Evolutionary conservation across 2,888 invertebrate genomes (phyloP).

Genomic region (Brenthis daphne): DNA sequence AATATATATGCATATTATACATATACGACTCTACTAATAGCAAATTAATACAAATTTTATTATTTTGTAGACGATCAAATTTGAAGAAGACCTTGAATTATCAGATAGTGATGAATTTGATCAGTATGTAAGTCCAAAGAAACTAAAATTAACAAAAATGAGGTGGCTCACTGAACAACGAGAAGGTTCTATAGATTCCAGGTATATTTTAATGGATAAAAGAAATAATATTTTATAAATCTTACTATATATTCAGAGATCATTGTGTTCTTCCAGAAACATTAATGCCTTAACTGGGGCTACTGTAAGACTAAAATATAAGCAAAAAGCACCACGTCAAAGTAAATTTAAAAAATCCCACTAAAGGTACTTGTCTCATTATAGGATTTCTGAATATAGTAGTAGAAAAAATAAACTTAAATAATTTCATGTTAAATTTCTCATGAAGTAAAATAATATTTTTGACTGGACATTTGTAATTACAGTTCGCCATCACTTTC

Average conservation of each 20-base stretch:
- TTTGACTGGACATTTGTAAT: conserved; percentile 29
- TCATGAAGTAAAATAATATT: not conserved
- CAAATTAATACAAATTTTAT: not conserved
- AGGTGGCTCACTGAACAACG: conserved; percentile 69
- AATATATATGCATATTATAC: too few species aligned
- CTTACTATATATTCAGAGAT: conserved; percentile 7
- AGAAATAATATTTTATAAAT: not conserved
- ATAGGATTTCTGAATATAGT: too few species aligned
- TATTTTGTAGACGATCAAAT: conserved; percentile 10
- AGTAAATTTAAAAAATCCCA: conserved; percentile 26
- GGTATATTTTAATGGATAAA: conserved; percentile 47
- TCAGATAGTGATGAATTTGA: conserved; percentile 25
- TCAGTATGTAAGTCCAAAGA: conserved; percentile 51
- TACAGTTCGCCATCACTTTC: conserved; percentile 63
- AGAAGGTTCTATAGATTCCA: conserved; percentile 59
- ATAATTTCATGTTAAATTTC: too few species aligned
- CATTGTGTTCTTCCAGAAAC: conserved; percentile 65
- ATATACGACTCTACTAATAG: too few species aligned
- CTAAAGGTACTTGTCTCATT: not conserved
- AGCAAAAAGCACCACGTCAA: conserved; percentile 38
- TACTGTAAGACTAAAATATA: conserved; percentile 46
- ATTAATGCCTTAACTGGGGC: conserved; percentile 71
- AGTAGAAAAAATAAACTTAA: too few species aligned
- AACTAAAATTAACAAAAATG: conserved; percentile 69
- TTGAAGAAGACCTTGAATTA: conserved; percentile 22